A percentile compares a stretch with the other conserved stretches of the same genome.
phyloP scores from a whole-genome alignment of 2,888 invertebrate species.

The Pristionchus fissidentatus region DNA sequence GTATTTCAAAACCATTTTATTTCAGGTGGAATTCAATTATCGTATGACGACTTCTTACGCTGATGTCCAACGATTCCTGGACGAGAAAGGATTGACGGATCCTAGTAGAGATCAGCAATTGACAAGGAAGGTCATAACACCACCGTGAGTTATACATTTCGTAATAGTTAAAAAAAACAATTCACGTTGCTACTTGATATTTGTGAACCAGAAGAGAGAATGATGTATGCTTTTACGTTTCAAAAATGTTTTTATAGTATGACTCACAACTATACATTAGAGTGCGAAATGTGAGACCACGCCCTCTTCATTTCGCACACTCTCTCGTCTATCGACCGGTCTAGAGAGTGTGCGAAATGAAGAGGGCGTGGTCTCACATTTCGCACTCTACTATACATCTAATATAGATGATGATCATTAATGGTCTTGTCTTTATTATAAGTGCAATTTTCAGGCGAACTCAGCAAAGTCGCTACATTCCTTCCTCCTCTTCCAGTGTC shows the following conservation, averaged over 20 bases:
- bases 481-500: slow-evolving; percentile 20
- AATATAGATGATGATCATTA: too few relatives aligned
- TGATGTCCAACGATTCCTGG: slow-evolving; percentile 69
- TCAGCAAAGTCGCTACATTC: neutral
- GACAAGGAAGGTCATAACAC: slow-evolving; percentile 48
- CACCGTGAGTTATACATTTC: slow-evolving; percentile 29
- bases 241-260: too few relatives aligned
- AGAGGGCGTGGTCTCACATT: too few relatives aligned
- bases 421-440: neutral
- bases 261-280: too few relatives aligned
- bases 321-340: too few relatives aligned
- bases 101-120: slow-evolving; percentile 42
- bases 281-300: too few relatives aligned
- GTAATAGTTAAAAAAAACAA: neutral
- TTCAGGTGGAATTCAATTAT: slow-evolving; percentile 65
- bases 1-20: neutral
- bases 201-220: too few relatives aligned
- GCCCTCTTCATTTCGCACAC: too few relatives aligned
- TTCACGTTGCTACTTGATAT: too few relatives aligned
- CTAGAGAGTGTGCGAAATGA: too few relatives aligned
- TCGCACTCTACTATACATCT: too few relatives aligned
- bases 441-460: neutral
- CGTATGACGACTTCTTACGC: slow-evolving; percentile 70
- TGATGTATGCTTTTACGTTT: too few relatives aligned
- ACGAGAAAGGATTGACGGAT: slow-evolving; percentile 59